Evolutionary conservation across 2,113 vertebrate genomes (phyloP).

Genomic region (Gnathonemus echidnorhynchus): DNA sequence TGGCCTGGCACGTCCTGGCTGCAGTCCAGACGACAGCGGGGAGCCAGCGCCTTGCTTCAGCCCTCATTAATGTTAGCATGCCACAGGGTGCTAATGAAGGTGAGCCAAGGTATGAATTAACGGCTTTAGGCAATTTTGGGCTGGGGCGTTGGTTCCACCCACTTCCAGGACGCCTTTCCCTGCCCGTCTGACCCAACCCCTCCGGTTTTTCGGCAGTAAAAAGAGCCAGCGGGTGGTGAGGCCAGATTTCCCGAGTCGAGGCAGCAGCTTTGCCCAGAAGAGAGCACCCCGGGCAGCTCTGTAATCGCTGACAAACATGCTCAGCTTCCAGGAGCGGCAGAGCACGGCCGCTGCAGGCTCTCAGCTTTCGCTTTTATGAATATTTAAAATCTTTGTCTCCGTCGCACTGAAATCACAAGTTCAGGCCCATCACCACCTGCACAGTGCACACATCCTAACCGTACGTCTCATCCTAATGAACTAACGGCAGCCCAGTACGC

Average conservation of each 20-base stretch:
- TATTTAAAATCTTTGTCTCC: background rate
- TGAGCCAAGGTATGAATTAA: too few species aligned
- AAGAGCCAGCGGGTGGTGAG: slow-evolving; percentile 2
- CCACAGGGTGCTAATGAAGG: background rate
- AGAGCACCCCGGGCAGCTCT: background rate
- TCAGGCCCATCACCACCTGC: background rate
- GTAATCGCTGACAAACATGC: slow-evolving; percentile 5
- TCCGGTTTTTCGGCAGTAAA: slow-evolving; percentile 6
- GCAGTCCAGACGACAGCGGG: background rate
- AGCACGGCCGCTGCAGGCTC: background rate
- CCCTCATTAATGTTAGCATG: background rate
- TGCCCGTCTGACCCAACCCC: background rate
- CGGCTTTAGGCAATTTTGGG: background rate
- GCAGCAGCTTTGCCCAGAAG: background rate
- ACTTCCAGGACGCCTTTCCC: background rate
- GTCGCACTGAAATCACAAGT: background rate
- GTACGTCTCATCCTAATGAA: background rate
- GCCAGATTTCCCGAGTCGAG: background rate
- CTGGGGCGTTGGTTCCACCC: background rate
- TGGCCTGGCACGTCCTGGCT: background rate
- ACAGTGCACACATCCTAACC: background rate
- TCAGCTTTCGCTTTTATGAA: background rate
- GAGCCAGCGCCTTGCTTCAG: background rate
- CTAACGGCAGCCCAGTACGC: background rate
- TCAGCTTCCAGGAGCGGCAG: background rate